Evolutionary conservation across 1,140 invertebrate genomes (phyloP).

Genomic region (Drosophila oshimai): DNA sequence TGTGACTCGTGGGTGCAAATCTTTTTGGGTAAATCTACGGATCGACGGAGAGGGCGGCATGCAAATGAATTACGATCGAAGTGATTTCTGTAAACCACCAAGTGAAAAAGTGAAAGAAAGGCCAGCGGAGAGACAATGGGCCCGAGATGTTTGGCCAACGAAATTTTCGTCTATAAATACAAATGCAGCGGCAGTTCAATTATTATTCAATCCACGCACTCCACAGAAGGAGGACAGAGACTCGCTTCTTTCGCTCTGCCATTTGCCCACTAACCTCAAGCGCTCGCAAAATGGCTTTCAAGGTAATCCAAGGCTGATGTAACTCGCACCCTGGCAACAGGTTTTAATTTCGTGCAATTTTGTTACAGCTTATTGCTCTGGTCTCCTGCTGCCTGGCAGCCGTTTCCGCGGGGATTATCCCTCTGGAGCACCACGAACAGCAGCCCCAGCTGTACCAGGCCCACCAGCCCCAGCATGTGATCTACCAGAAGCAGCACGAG

Average conservation of each 20-base stretch:
- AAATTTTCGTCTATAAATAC: constrained; percentile 77
- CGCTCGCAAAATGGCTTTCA: constrained; percentile 72
- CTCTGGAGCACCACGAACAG: constrained; percentile 55
- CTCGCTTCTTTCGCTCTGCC: constrained; percentile 27
- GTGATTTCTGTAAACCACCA: constrained; percentile 50
- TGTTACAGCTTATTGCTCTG: constrained; percentile 42
- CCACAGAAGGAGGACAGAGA: constrained; percentile 69
- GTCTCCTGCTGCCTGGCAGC: constrained; percentile 54
- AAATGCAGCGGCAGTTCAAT: constrained; percentile 58
- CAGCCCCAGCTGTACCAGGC: constrained; percentile 46
- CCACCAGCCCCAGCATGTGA: constrained; percentile 58
- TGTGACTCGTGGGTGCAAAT: constrained; percentile 79
- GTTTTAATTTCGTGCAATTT: neutral
- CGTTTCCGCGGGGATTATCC: constrained; percentile 65
- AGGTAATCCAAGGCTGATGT: constrained; percentile 52
- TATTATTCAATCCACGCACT: constrained; percentile 77
- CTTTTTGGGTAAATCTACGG: constrained; percentile 38
- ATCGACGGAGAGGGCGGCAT: constrained; percentile 35
- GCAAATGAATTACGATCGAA: constrained; percentile 71
- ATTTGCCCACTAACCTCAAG: constrained; percentile 31
- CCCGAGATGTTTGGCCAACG: constrained; percentile 22
- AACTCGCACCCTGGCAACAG: neutral
- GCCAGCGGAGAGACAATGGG: constrained; percentile 48
- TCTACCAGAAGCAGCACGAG: constrained; percentile 66
- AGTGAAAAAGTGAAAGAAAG: constrained; percentile 78